phyloP scores from a whole-genome alignment of 2,888 invertebrate species.

The Micropterix aruncella region DNA sequence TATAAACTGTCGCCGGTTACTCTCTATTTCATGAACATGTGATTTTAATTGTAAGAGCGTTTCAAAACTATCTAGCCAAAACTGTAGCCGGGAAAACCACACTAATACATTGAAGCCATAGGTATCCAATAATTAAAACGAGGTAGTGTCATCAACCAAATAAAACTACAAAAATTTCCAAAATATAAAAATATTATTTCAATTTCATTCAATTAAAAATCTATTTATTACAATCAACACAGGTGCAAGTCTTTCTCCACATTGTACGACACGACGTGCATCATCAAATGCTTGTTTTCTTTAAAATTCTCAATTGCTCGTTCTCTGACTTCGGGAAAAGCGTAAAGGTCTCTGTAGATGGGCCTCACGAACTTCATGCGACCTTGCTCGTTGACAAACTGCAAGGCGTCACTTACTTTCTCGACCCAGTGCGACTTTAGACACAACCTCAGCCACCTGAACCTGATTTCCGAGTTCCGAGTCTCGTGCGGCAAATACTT shows the following conservation, averaged over 20 bases:
- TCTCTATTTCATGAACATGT: no score
- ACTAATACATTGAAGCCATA: no score
- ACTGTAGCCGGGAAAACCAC: no score
- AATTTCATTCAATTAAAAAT: no score
- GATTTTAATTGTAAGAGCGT: no score
- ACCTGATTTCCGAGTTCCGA: slow-evolving; percentile 68
- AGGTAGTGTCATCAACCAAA: no score
- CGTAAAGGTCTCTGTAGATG: slow-evolving; percentile 70
- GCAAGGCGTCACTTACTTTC: slow-evolving; percentile 41
- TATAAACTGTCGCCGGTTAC: no score
- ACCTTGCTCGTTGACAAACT: slow-evolving; percentile 73
- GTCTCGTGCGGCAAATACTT: slow-evolving; percentile 48
- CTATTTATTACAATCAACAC: no score
- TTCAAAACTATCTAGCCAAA: no score
- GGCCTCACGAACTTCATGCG: slow-evolving; percentile 88
- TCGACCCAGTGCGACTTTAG: slow-evolving; percentile 57
- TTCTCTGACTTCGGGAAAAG: slow-evolving; percentile 59
- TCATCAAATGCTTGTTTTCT: slow-evolving; percentile 59
- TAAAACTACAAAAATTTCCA: no score
- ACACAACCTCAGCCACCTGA: slow-evolving; percentile 64
- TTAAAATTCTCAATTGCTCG: slow-evolving; percentile 59
- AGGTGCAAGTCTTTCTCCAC: slow-evolving; percentile 71
- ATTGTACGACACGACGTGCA: slow-evolving; percentile 64
- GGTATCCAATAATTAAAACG: no score
- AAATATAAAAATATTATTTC: no score